phyloP scores from a whole-genome alignment of 2,797 vertebrate species.

The Hozukius guyotensis region DNA sequence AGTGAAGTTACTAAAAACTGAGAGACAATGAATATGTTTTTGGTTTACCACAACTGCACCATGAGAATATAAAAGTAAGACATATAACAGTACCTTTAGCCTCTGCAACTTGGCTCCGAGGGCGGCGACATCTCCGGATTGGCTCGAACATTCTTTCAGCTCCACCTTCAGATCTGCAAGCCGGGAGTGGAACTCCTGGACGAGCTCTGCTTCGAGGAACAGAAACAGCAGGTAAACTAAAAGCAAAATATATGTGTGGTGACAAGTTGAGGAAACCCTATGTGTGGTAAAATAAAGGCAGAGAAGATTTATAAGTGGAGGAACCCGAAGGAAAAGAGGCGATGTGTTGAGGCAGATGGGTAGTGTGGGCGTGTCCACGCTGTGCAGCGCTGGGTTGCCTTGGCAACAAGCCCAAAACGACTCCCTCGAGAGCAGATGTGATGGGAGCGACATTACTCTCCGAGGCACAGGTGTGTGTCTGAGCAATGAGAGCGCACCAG shows the following conservation, averaged over 20 bases:
- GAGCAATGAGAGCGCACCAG: conserved; percentile 54
- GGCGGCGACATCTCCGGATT: conserved; percentile 85
- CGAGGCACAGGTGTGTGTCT: conserved; percentile 82
- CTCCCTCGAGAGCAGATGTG: conserved; percentile 76
- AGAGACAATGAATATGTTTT: background rate
- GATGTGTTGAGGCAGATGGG: conserved; percentile 67
- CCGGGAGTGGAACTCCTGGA: conserved; percentile 91
- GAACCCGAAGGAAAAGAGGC: conserved; percentile 13
- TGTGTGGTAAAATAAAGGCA: conserved; percentile 6
- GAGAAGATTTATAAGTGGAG: conserved; percentile 34
- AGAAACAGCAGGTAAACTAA: conserved; percentile 16
- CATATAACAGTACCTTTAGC: conserved; percentile 85
- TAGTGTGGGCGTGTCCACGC: conserved; percentile 77
- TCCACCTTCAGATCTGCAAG: conserved; percentile 83
- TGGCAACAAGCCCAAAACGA: conserved; percentile 80
- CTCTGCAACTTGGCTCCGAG: conserved; percentile 86
- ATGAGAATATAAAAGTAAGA: background rate
- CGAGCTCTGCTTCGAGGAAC: conserved; percentile 82
- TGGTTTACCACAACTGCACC: background rate
- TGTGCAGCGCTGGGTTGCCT: conserved; percentile 72
- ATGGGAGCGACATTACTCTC: conserved; percentile 71
- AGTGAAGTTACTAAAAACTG: background rate
- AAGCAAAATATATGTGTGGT: background rate
- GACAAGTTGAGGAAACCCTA: background rate
- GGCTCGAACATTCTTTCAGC: conserved; percentile 85